phyloP scores from a whole-genome alignment of 2,797 vertebrate genomes.

The Thunnus albacares region DNA sequence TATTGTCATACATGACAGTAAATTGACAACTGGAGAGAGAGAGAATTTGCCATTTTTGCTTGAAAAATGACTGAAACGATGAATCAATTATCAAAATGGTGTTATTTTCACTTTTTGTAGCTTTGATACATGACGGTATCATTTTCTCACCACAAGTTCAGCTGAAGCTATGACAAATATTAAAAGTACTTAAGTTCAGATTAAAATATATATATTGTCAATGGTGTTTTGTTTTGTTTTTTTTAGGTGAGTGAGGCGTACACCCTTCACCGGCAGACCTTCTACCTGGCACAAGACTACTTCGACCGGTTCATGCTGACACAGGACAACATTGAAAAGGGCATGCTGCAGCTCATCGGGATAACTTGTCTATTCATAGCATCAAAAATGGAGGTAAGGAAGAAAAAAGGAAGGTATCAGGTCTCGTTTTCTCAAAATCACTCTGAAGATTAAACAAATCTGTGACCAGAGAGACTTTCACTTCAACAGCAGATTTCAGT shows the following conservation, averaged over 20 bases:
- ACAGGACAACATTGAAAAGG: slow-evolving; percentile 88
- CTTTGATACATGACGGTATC: background rate
- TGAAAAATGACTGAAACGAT: too few species aligned
- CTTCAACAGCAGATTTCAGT: too few species aligned
- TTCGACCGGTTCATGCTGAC: slow-evolving; percentile 95
- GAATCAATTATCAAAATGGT: too few species aligned
- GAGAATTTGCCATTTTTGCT: too few species aligned
- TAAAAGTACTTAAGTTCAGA: too few species aligned
- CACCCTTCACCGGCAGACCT: slow-evolving; percentile 92
- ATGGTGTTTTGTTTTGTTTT: background rate
- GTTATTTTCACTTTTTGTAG: too few species aligned
- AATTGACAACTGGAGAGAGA: too few species aligned
- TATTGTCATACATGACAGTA: too few species aligned
- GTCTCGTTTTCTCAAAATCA: background rate
- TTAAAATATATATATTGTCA: background rate
- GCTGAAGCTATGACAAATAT: too few species aligned
- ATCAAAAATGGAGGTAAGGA: slow-evolving; percentile 93
- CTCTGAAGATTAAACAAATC: background rate
- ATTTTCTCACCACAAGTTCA: background rate
- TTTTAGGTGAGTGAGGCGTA: slow-evolving; percentile 91
- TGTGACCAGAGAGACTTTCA: background rate
- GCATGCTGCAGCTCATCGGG: slow-evolving; percentile 92
- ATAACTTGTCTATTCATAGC: slow-evolving; percentile 94
- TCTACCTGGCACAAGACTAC: slow-evolving; percentile 95
- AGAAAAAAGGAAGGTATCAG: background rate